Percentiles rank a stretch among this genome's conserved stretches.
Conservation (phyloP, 1,140 invertebrate genomes). For the Homarus americanus region DNA sequence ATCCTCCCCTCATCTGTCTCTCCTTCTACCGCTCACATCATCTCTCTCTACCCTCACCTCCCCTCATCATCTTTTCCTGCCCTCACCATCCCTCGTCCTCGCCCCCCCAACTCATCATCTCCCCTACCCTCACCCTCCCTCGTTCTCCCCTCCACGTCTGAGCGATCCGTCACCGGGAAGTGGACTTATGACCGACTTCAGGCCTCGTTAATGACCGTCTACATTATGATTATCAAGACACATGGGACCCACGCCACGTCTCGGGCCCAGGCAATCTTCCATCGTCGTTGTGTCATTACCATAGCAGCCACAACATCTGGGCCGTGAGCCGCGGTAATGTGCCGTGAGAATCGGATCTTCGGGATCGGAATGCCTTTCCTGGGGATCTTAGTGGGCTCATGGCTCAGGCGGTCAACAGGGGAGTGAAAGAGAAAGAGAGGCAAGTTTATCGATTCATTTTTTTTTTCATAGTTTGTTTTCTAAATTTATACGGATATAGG, state of each 20-base stretch:
- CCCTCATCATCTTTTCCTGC: conserved; percentile 14
- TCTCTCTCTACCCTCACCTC: conserved; percentile 7
- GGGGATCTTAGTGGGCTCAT: neutral
- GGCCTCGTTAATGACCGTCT: neutral
- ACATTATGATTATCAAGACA: conserved; percentile 19
- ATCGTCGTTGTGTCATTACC: neutral
- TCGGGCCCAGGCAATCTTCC: neutral
- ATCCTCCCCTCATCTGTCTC: neutral
- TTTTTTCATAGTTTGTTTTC: too few species aligned
- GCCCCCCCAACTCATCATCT: neutral
- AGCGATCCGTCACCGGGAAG: neutral
- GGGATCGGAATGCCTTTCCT: conserved; percentile 17
- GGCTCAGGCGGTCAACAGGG: too few species aligned
- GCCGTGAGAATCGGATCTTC: conserved; percentile 13
- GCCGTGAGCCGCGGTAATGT: conserved; percentile 14
- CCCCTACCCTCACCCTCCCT: neutral
- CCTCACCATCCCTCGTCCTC: neutral
- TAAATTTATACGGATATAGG: too few species aligned
- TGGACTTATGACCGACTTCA: neutral
- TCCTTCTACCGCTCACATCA: neutral
- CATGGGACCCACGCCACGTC: neutral
- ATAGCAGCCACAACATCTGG: conserved; percentile 6
- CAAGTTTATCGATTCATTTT: too few species aligned
- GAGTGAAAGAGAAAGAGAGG: neutral
- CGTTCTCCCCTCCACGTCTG: neutral